Conservation (phyloP, 2,888 invertebrate genomes). For the Nemoura dubitans region DNA sequence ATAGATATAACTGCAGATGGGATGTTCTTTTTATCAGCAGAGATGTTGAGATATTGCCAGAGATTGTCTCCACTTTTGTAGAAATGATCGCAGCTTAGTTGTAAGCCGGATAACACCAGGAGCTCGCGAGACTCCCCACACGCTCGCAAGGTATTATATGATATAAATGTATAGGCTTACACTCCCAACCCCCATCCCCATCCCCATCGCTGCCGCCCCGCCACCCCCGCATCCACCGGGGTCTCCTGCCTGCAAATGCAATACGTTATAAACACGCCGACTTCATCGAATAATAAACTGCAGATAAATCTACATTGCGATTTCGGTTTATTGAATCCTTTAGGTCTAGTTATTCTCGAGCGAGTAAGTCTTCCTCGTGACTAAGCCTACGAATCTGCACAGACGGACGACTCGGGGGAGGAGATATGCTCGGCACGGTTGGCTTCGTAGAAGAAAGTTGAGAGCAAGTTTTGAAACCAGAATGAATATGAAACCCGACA, state of each 20-base stretch:
- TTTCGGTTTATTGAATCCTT: constrained; percentile 7
- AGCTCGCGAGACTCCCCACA: neutral
- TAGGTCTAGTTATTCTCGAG: neutral
- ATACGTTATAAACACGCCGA: neutral
- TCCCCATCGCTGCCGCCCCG: too few relatives aligned
- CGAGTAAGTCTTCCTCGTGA: neutral
- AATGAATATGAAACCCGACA: neutral
- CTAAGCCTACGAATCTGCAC: neutral
- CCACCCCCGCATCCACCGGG: neutral
- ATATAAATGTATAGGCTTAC: neutral
- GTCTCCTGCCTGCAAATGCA: neutral
- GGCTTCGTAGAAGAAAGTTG: neutral
- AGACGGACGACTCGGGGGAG: neutral
- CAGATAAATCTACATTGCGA: neutral
- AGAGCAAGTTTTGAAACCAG: neutral
- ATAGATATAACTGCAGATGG: neutral
- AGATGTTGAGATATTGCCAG: constrained; percentile 12
- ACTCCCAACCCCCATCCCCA: neutral
- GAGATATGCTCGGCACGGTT: neutral
- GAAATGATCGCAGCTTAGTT: neutral
- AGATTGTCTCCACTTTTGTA: constrained; percentile 4
- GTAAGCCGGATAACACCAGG: neutral
- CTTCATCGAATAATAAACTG: neutral
- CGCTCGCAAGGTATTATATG: neutral
- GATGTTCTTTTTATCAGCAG: neutral